A percentile compares a stretch with the other conserved stretches of the same genome.
phyloP scores from a whole-genome alignment of 2,797 vertebrate species.

The Hyperoplus lanceolatus region DNA sequence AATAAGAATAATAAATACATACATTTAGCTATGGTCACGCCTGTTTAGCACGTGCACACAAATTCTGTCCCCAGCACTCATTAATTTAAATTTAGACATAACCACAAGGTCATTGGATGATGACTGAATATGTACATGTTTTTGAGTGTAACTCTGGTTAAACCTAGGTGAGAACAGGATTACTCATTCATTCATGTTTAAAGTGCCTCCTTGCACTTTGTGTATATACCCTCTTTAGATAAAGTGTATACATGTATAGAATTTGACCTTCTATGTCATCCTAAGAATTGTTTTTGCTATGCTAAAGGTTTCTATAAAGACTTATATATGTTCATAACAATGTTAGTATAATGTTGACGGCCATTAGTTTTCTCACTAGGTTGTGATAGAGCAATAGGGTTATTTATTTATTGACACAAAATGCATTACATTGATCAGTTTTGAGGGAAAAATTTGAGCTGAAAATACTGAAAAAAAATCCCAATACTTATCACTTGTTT shows the following conservation, averaged over 20 bases:
- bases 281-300: conserved; percentile 72
- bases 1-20: conserved; percentile 41
- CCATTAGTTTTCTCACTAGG: conserved; percentile 47
- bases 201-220: conserved; percentile 95
- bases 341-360: conserved; percentile 48
- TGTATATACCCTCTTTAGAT: conserved; percentile 86
- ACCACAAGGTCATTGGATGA: conserved; percentile 65
- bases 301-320: conserved; percentile 70
- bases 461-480: conserved; percentile 9
- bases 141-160: conserved; percentile 67
- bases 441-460: conserved; percentile 25
- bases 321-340: conserved; percentile 41
- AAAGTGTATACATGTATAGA: conserved; percentile 81
- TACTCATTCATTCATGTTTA: conserved; percentile 85
- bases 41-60: conserved; percentile 48
- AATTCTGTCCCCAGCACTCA: conserved; percentile 55
- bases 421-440: conserved; percentile 26
- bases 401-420: conserved; percentile 33
- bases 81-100: conserved; percentile 43
- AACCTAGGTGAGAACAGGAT: conserved; percentile 72
- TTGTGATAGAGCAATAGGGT: conserved; percentile 41
- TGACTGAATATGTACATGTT: conserved; percentile 75
- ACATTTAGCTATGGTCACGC: conserved; percentile 45
- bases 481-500: conserved; percentile 43
- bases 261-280: conserved; percentile 72